Evolutionary conservation across 1,140 invertebrate species (phyloP).

Genomic region (Drosophila pallidifrons): DNA sequence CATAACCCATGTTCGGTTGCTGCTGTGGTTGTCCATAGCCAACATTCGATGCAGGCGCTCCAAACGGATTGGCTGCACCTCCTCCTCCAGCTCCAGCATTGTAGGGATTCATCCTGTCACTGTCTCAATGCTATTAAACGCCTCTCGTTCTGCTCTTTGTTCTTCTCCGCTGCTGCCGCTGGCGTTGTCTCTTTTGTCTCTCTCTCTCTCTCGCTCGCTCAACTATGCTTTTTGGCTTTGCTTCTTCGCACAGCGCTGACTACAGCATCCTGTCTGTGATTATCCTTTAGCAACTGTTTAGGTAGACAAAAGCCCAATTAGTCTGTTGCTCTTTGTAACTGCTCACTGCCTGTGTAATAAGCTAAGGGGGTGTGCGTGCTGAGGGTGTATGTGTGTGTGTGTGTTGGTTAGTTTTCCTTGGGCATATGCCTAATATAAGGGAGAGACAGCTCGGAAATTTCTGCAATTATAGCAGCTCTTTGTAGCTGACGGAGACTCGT

Average conservation of each 20-base stretch:
- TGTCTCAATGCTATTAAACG: slow-evolving; percentile 7
- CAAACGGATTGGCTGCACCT: slow-evolving; percentile 75
- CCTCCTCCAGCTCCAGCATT: slow-evolving; percentile 52
- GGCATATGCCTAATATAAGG: not conserved
- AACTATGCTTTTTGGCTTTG: slow-evolving; percentile 26
- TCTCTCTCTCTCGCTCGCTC: slow-evolving; percentile 16
- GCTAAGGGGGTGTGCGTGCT: not conserved
- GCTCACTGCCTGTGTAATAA: not conserved
- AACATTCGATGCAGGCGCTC: slow-evolving; percentile 51
- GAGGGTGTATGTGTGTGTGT: not conserved
- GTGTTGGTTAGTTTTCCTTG: too few species aligned
- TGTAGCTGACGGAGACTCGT: not conserved
- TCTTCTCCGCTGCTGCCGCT: slow-evolving; percentile 10
- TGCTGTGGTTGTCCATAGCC: slow-evolving; percentile 63
- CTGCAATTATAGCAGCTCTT: slow-evolving; percentile 9
- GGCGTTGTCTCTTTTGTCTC: not conserved
- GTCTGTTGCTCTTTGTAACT: slow-evolving; percentile 11
- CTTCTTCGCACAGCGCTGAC: slow-evolving; percentile 9
- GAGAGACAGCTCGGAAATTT: slow-evolving; percentile 5
- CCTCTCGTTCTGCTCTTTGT: slow-evolving; percentile 9
- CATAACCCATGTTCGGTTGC: slow-evolving; percentile 54
- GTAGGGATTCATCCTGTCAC: slow-evolving; percentile 71
- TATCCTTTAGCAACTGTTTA: slow-evolving; percentile 46
- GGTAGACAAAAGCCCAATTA: slow-evolving; percentile 40
- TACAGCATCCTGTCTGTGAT: slow-evolving; percentile 38